Evolutionary conservation across 1,140 invertebrate species (phyloP).

Genomic region (Charaxes varanes): DNA sequence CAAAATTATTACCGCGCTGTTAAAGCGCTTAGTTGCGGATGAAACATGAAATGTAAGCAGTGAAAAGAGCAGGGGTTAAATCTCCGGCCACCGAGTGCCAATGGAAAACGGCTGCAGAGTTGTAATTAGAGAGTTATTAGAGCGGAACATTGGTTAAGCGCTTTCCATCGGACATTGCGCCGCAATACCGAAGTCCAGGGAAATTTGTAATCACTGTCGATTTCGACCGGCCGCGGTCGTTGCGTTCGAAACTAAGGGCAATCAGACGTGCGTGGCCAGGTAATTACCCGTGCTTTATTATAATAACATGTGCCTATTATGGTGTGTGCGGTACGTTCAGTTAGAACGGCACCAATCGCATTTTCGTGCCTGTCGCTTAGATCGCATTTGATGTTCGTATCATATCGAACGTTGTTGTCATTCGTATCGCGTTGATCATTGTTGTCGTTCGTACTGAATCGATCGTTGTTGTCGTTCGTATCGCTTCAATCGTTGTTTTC

Average conservation of each 20-base stretch:
- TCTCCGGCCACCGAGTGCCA: constrained; percentile 43
- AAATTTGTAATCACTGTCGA: constrained; percentile 73
- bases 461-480: too few species aligned
- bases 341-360: too few species aligned
- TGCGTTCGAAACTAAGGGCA: constrained; percentile 46
- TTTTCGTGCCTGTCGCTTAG: too few species aligned
- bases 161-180: constrained; percentile 70
- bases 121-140: constrained; percentile 72
- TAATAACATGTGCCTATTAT: constrained; percentile 26
- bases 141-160: constrained; percentile 70
- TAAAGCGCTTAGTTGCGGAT: constrained; percentile 36
- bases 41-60: constrained; percentile 49
- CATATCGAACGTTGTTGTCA: too few species aligned
- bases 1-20: constrained; percentile 37
- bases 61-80: constrained; percentile 59
- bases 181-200: constrained; percentile 61
- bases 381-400: too few species aligned
- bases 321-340: constrained; percentile 25
- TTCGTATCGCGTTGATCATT: too few species aligned
- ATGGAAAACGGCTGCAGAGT: constrained; percentile 52
- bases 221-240: constrained; percentile 57
- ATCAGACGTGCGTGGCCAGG: constrained; percentile 25
- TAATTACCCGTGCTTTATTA: constrained; percentile 30
- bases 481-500: too few species aligned
- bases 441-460: too few species aligned